Evolutionary conservation across 2,797 vertebrate species (phyloP).

Genomic region (Acanthis flammea): DNA sequence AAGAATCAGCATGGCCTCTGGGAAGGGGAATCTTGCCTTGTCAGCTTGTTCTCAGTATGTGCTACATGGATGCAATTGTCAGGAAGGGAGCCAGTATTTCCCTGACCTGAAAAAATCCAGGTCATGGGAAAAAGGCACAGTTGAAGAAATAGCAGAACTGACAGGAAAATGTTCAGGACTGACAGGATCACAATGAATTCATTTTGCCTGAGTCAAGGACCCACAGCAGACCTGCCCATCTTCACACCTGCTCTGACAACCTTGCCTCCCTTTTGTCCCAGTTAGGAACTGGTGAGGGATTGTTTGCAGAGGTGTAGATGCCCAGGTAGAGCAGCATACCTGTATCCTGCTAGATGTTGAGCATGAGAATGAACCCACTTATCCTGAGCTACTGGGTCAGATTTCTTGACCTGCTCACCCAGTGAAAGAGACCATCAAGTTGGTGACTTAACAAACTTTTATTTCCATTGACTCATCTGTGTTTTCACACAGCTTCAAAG

Average conservation of each 20-base stretch:
- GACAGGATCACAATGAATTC: not conserved
- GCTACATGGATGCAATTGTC: not conserved
- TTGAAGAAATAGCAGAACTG: not conserved
- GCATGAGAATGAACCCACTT: not conserved
- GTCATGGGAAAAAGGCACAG: not conserved
- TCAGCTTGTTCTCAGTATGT: not conserved
- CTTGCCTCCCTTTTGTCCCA: not conserved
- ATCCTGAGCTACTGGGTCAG: not conserved
- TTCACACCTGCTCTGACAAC: not conserved
- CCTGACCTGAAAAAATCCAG: not conserved
- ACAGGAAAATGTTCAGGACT: not conserved
- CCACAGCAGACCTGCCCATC: not conserved
- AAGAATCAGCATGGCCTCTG: not conserved
- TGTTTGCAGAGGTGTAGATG: not conserved
- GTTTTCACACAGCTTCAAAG: not conserved
- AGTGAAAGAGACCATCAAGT: not conserved
- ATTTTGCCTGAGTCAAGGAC: not conserved
- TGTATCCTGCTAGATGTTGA: not conserved
- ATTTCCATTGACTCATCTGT: not conserved
- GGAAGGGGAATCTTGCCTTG: not conserved
- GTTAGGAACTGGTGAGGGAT: not conserved
- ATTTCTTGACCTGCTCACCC: not conserved
- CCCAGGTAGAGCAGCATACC: not conserved
- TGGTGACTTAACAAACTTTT: not conserved
- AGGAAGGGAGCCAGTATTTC: not conserved